Evolutionary conservation across 2,797 vertebrate genomes (phyloP).

Genomic region (Cirrhinus mrigala): DNA sequence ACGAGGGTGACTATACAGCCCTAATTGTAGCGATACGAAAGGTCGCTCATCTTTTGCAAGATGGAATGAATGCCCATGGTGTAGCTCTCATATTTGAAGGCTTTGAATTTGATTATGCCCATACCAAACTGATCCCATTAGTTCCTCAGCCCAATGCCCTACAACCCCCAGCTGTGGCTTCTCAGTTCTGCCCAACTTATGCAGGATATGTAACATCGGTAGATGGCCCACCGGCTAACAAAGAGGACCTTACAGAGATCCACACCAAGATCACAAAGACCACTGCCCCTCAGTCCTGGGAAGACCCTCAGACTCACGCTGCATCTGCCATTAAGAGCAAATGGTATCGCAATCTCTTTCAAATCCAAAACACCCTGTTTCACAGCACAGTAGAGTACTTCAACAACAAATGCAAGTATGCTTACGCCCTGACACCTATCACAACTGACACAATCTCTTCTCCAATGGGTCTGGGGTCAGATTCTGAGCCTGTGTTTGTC

Average conservation of each 20-base stretch:
- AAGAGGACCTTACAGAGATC: conserved; percentile 71
- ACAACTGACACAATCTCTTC: conserved; percentile 85
- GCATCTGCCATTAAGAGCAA: conserved; percentile 76
- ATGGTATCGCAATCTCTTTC: conserved; percentile 82
- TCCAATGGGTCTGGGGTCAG: conserved; percentile 84
- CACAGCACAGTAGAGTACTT: conserved; percentile 84
- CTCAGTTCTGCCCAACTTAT: conserved; percentile 73
- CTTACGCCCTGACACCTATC: conserved; percentile 81
- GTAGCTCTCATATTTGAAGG: conserved; percentile 83
- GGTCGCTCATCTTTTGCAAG: conserved; percentile 74
- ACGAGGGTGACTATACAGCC: conserved; percentile 72
- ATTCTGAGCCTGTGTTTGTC: conserved; percentile 82
- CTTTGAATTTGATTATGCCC: conserved; percentile 80
- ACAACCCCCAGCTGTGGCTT: conserved; percentile 50
- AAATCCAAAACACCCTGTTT: conserved; percentile 84
- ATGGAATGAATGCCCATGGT: conserved; percentile 72
- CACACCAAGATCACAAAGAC: conserved; percentile 74
- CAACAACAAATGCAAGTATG: conserved; percentile 73
- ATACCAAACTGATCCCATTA: conserved; percentile 79
- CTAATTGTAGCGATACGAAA: conserved; percentile 74
- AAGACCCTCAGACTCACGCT: conserved; percentile 76
- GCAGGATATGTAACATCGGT: conserved; percentile 80
- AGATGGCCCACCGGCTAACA: conserved; percentile 73
- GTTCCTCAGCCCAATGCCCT: conserved; percentile 63
- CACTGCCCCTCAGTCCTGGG: conserved; percentile 76